These are phyloP conservation scores for Dysidea cf. avara DNA, from an alignment of 37 sponge, comb jelly and placozoan species.

Conservation along the genomic window DNA sequence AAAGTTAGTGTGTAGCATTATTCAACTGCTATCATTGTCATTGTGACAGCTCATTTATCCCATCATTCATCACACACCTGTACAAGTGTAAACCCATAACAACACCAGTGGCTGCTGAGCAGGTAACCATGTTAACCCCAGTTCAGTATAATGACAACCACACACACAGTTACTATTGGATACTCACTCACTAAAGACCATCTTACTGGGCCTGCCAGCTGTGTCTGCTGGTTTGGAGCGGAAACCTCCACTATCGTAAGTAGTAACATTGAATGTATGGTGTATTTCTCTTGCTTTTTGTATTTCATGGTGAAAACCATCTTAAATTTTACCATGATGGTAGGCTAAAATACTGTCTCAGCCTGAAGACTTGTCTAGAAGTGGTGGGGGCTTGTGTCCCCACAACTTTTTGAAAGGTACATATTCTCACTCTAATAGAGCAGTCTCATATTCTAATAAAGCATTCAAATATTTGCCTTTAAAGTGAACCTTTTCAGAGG, in stretches of 20 bases:
- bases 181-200: constrained; percentile 90
- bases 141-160: not conserved
- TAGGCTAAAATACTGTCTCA: too few relatives aligned
- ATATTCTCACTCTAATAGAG: too few relatives aligned
- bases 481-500: too few relatives aligned
- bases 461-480: too few relatives aligned
- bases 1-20: constrained; percentile 44
- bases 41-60: constrained; percentile 72
- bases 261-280: too few relatives aligned
- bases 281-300: not conserved
- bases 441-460: too few relatives aligned
- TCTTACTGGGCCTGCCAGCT: constrained; percentile 84
- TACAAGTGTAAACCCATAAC: constrained; percentile 97
- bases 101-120: constrained; percentile 93
- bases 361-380: too few relatives aligned
- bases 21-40: not conserved
- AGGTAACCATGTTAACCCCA: constrained; percentile 68
- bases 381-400: too few relatives aligned
- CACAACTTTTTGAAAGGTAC: too few relatives aligned
- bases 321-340: not conserved
- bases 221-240: constrained; percentile 71
- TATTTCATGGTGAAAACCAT: not conserved
- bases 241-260: constrained; percentile 88
- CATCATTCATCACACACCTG: constrained; percentile 75
- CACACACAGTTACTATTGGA: constrained; percentile 83